A percentile compares a stretch with the other conserved stretches of the same genome.
These are phyloP conservation scores for Linnaemya vulpina DNA, from an alignment of 2,888 invertebrate species.

Conservation along the genomic window DNA sequence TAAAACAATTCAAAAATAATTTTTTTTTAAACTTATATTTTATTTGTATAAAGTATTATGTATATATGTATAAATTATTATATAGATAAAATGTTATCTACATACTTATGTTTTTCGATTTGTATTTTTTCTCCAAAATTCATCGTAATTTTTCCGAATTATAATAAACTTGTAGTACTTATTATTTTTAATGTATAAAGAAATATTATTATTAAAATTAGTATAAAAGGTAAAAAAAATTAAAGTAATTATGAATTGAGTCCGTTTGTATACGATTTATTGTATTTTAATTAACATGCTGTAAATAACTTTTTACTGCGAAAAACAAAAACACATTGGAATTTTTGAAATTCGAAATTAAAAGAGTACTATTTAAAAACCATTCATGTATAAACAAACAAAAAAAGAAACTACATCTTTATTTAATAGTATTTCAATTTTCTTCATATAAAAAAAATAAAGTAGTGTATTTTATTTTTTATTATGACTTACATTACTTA, in stretches of 20 bases:
- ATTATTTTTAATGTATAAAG: conserved; percentile 55
- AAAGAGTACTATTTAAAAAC: conserved; percentile 35
- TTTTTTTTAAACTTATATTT: conserved; percentile 67
- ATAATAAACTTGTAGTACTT: conserved; percentile 52
- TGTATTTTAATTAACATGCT: conserved; percentile 9
- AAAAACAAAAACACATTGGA: conserved; percentile 36
- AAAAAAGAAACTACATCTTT: conserved; percentile 43
- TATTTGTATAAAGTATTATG: conserved; percentile 69
- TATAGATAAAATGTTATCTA: conserved; percentile 71
- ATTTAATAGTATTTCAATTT: conserved; percentile 51
- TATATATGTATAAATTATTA: conserved; percentile 73
- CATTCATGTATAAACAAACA: conserved; percentile 50
- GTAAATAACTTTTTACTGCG: conserved; percentile 19
- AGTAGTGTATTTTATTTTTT: conserved; percentile 26
- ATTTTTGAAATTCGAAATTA: conserved; percentile 32
- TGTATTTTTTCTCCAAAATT: conserved; percentile 57
- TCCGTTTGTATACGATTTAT: conserved; percentile 13
- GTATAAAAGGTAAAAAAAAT: conserved; percentile 60
- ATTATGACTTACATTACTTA: conserved; percentile 55
- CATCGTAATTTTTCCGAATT: conserved; percentile 69
- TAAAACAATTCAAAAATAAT: conserved; percentile 2
- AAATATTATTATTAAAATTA: conserved; percentile 56
- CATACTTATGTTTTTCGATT: conserved; percentile 70
- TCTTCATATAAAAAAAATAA: conserved; percentile 36
- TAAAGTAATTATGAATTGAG: conserved; percentile 31